Evolutionary conservation across 2,113 vertebrate species (phyloP).

Genomic region (Salvelinus alpinus): DNA sequence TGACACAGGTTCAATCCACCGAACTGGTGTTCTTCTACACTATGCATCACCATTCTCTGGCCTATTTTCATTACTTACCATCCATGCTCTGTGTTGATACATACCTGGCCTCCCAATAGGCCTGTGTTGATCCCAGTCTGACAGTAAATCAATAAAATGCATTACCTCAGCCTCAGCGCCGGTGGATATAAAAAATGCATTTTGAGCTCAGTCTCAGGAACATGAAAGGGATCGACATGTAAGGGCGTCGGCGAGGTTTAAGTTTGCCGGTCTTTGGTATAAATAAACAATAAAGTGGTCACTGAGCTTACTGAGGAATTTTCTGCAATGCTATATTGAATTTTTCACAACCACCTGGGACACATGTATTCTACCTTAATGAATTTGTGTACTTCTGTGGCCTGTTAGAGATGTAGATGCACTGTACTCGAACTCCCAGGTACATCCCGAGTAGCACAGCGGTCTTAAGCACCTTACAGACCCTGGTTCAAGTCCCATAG

Average conservation of each 20-base stretch:
- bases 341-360: constrained; percentile 36
- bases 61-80: constrained; percentile 28
- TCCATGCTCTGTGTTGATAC: constrained; percentile 37
- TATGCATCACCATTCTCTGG: constrained; percentile 38
- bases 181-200: constrained; percentile 51
- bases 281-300: constrained; percentile 61
- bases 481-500: too few species aligned
- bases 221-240: constrained; percentile 58
- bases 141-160: constrained; percentile 69
- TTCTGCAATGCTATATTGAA: constrained; percentile 46
- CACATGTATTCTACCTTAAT: constrained; percentile 56
- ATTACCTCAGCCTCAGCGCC: constrained; percentile 52
- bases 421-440: background rate
- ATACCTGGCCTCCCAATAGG: constrained; percentile 45
- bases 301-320: constrained; percentile 51
- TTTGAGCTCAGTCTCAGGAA: constrained; percentile 53
- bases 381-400: constrained; percentile 17
- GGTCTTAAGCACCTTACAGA: too few species aligned
- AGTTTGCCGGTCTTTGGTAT: constrained; percentile 52
- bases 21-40: constrained; percentile 24
- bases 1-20: constrained; percentile 35
- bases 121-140: constrained; percentile 49
- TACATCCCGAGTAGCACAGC: background rate
- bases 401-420: constrained; percentile 1
- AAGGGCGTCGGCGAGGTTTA: constrained; percentile 54